Conservation (phyloP, 1,140 invertebrate genomes). For the Cydia splendana region DNA sequence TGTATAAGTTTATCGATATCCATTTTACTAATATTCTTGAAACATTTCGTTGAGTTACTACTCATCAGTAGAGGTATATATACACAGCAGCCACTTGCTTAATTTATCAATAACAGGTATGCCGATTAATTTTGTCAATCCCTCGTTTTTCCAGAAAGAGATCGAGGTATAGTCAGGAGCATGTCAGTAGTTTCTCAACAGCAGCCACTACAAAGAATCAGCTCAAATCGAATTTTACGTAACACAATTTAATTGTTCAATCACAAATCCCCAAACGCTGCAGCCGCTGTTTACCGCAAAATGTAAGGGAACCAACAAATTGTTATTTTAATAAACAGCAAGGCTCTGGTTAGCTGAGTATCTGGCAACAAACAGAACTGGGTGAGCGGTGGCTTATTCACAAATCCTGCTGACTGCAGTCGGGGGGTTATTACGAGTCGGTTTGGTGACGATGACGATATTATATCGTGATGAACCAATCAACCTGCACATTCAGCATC, state of each 20-base stretch:
- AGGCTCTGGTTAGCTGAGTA: slow-evolving; percentile 50
- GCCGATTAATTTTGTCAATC: too few relatives aligned
- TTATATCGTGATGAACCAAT: slow-evolving; percentile 33
- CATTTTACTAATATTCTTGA: too few relatives aligned
- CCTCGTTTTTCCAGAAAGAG: too few relatives aligned
- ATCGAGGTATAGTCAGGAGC: too few relatives aligned
- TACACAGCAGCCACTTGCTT: too few relatives aligned
- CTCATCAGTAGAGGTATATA: too few relatives aligned
- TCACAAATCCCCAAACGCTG: not conserved
- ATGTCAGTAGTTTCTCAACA: too few relatives aligned
- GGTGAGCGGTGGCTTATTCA: slow-evolving; percentile 62
- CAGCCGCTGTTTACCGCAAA: slow-evolving; percentile 7
- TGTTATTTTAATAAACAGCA: slow-evolving; percentile 50
- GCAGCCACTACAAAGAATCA: too few relatives aligned
- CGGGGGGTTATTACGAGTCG: slow-evolving; percentile 30
- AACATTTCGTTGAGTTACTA: too few relatives aligned
- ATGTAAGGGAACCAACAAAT: slow-evolving; percentile 34
- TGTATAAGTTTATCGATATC: too few relatives aligned
- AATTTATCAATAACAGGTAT: too few relatives aligned
- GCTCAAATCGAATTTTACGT: not conserved
- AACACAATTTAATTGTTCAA: not conserved
- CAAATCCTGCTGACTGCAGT: slow-evolving; percentile 63
- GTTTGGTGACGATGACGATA: slow-evolving; percentile 37
- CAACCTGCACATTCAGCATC: too few relatives aligned
- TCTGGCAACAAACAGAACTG: slow-evolving; percentile 61